Conservation (phyloP, 2,113 vertebrate genomes). For the Centrocercus urophasianus region DNA sequence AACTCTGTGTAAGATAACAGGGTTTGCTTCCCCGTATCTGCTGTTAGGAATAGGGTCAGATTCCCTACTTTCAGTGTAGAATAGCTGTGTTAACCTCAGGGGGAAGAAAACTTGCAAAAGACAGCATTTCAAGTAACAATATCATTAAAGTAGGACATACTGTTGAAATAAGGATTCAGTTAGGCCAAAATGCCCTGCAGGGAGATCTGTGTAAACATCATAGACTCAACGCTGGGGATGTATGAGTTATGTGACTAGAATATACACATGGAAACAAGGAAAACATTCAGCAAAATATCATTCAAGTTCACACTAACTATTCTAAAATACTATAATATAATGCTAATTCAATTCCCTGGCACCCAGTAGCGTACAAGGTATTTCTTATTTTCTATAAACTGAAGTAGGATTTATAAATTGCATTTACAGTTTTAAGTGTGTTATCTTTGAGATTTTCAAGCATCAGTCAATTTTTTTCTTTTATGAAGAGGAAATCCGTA, state of each 20-base stretch:
- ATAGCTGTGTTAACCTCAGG: background rate
- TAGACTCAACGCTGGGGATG: background rate
- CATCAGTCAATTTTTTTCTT: background rate
- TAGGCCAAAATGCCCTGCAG: conserved; percentile 52
- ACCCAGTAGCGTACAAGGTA: background rate
- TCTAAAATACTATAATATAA: background rate
- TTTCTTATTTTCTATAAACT: background rate
- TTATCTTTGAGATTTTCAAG: background rate
- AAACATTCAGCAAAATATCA: background rate
- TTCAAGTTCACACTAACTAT: background rate
- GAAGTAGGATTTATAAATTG: background rate
- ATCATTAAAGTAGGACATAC: conserved; percentile 27
- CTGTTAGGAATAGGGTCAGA: background rate
- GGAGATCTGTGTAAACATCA: conserved; percentile 38
- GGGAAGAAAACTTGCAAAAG: conserved; percentile 24
- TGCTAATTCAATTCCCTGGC: background rate
- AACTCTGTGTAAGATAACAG: background rate
- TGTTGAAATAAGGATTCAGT: conserved; percentile 44
- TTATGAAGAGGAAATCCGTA: background rate
- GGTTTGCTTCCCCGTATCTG: background rate
- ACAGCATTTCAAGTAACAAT: conserved; percentile 36
- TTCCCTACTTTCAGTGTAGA: background rate
- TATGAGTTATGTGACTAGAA: conserved; percentile 27
- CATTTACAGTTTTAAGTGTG: background rate
- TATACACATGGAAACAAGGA: conserved; percentile 10